Evolutionary conservation across 2,888 invertebrate genomes (phyloP).

Genomic region (Didymodactylos carnosus): DNA sequence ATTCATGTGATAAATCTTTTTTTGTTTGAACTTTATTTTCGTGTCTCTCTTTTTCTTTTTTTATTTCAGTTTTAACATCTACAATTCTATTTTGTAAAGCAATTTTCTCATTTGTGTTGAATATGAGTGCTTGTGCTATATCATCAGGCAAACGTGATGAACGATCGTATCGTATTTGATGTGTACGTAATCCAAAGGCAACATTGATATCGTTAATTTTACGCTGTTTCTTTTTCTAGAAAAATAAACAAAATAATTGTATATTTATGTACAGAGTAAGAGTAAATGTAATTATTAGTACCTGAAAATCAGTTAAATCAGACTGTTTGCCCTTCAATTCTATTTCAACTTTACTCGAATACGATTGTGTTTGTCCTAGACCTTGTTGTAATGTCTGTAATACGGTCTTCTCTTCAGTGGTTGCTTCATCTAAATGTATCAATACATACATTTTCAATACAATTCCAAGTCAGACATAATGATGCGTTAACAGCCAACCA

Average conservation of each 20-base stretch:
- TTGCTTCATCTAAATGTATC: background rate
- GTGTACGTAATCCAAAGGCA: conserved; percentile 28
- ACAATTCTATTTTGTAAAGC: conserved; percentile 29
- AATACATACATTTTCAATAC: background rate
- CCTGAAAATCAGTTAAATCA: background rate
- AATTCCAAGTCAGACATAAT: too few species aligned
- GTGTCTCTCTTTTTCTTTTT: conserved; percentile 29
- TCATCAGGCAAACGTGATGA: conserved; percentile 28
- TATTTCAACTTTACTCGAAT: background rate
- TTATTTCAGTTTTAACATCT: conserved; percentile 32
- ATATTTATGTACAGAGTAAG: too few species aligned
- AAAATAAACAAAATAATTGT: background rate
- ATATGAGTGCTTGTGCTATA: conserved; percentile 26
- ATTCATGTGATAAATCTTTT: conserved; percentile 4
- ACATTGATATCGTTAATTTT: conserved; percentile 52
- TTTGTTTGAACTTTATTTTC: conserved; percentile 16
- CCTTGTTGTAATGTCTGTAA: conserved; percentile 5
- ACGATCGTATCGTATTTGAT: conserved; percentile 31
- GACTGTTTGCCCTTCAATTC: conserved; percentile 20
- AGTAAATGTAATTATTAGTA: background rate
- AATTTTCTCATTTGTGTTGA: conserved; percentile 26
- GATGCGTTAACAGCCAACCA: too few species aligned
- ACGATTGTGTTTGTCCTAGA: background rate
- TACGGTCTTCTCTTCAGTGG: background rate
- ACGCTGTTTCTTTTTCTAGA: conserved; percentile 41